Evolutionary conservation across 2,113 vertebrate species (phyloP), one percentile per base, ranked within the genome.

Genomic region (Pardalotus punctatus): DNA sequence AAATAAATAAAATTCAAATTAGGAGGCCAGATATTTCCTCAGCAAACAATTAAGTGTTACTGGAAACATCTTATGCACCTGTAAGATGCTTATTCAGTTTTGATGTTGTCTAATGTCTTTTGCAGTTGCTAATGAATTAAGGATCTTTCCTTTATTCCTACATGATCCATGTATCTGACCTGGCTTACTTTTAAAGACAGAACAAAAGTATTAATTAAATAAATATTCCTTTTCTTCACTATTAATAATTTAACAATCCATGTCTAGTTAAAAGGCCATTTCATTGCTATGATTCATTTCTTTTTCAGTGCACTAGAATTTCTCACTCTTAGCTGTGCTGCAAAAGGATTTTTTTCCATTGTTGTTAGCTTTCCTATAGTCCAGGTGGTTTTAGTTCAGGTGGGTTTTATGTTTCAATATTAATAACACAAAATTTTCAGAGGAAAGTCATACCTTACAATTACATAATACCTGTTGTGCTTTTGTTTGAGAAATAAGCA

Each of bases 181-280:
- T 82, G 73, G 9, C 82, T 90, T 94, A 77, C 71, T 86, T 95
- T 92, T 93, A 70, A 95, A 86, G 90, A 54, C 86, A 96, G 82
- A 88, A 87, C 35, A 78, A 35, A 77, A 88, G 71, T 94, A 94
- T 96, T 96, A 97, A 94, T 94, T 94, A 93, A 88, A 95, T 88
- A 93, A 81, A 86, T 88, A 56, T 93, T 96, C 82, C 42, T 95
- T 97, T 93, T 97, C 80, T 83, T 48, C 47, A 73, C 76, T 93
- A 92, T 96, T 92, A 96, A 94, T 96, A 96, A 95, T 95, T 97
- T 88, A 96, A 86, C 86, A 93, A 93, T 92, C 81, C 45, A 86
- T 28, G 76, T 97, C 88, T 96, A 94, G 96, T 96, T 97, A 97
- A 96, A 97, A 96, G 94, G 92, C 40, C 33, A 27, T 95, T 94